Percentiles rank a stretch among this genome's conserved stretches.
Evolutionary conservation across 2,888 invertebrate species (phyloP).

Genomic region (Steinernema hermaphroditum): DNA sequence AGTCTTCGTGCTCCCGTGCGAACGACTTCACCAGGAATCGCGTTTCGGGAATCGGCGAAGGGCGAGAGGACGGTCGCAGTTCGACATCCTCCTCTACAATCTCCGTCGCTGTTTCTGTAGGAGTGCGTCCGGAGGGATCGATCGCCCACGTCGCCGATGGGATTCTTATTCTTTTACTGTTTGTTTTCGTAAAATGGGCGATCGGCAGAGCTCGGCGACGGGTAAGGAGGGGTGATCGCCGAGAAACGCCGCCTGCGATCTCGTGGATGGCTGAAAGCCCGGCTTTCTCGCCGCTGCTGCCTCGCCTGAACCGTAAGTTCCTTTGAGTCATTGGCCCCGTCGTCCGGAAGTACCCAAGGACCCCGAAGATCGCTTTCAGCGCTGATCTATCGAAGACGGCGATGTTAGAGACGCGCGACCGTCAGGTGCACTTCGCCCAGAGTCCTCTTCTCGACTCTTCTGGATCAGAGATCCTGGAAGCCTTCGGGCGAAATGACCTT

Average conservation of each 20-base stretch:
- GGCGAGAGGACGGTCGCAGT: too few relatives aligned
- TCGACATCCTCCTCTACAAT: too few relatives aligned
- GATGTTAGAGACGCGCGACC: too few relatives aligned
- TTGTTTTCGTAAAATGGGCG: slow-evolving; percentile 15
- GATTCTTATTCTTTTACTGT: not conserved
- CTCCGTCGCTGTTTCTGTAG: too few relatives aligned
- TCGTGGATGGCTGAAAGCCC: slow-evolving; percentile 13
- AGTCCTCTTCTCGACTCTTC: not conserved
- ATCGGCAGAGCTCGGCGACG: not conserved
- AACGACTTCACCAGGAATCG: too few relatives aligned
- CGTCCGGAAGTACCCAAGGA: not conserved
- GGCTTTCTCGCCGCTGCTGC: not conserved
- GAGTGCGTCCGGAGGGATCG: too few relatives aligned
- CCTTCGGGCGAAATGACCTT: not conserved
- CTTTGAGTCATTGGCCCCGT: not conserved
- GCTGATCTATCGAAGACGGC: not conserved
- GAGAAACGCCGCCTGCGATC: not conserved
- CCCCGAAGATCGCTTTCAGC: not conserved
- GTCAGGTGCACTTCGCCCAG: too few relatives aligned
- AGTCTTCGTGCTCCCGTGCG: too few relatives aligned
- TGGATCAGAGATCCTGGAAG: not conserved
- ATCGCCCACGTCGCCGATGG: too few relatives aligned
- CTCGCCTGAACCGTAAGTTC: slow-evolving; percentile 1
- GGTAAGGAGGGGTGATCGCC: slow-evolving; percentile 12
- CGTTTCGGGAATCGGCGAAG: too few relatives aligned